Percentiles rank a stretch among this genome's conserved stretches.
Evolutionary conservation across 2,113 vertebrate genomes (phyloP).

Genomic region (Mesocricetus auratus): DNA sequence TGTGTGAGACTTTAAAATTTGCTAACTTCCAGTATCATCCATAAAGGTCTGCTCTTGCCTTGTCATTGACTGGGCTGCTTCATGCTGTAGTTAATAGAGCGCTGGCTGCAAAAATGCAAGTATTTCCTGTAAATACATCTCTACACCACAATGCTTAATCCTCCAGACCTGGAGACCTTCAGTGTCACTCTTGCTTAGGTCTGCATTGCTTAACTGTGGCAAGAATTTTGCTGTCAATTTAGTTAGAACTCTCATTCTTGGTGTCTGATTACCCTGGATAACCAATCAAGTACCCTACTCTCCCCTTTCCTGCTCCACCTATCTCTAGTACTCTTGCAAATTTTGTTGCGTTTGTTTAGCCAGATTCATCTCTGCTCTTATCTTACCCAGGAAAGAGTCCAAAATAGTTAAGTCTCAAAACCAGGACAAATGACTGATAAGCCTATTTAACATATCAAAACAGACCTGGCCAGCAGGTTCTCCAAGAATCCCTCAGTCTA

Average conservation of each 20-base stretch:
- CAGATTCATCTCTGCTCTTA: neutral
- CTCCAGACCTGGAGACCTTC: neutral
- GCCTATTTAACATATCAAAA: neutral
- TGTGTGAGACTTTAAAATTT: neutral
- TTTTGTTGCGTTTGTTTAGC: neutral
- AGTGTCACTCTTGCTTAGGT: no score
- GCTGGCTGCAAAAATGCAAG: neutral
- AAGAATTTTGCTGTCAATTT: neutral
- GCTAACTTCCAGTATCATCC: neutral
- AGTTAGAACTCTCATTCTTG: neutral
- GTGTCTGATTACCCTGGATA: neutral
- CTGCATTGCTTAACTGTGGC: neutral
- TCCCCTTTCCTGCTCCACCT: rapidly evolving
- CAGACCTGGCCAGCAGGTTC: neutral
- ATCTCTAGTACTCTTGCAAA: neutral
- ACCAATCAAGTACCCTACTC: neutral
- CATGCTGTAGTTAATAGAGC: neutral
- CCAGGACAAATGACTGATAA: neutral
- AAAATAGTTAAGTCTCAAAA: neutral
- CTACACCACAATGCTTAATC: neutral
- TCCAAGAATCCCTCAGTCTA: neutral
- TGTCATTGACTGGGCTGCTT: neutral
- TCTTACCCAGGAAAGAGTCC: neutral
- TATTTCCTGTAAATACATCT: neutral
- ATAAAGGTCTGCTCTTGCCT: neutral